phyloP scores from a whole-genome alignment of 1,140 invertebrate genomes.

The Tachypleus tridentatus region DNA sequence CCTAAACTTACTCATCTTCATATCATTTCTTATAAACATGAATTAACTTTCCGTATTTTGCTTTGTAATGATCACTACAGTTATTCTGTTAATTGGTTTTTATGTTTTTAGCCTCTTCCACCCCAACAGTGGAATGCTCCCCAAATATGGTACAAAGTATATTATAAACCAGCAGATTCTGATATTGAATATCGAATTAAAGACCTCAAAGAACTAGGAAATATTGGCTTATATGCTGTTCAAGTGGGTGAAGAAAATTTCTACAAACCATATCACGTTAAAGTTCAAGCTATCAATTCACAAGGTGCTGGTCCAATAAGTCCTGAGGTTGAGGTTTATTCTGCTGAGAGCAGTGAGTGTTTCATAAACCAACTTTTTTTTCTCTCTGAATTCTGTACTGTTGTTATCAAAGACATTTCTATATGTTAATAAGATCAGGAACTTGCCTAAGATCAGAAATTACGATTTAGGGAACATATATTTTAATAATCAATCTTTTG shows the following conservation, averaged over 20 bases:
- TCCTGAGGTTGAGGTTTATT: constrained; percentile 60
- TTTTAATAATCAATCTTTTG: not conserved
- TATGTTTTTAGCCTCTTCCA: constrained; percentile 44
- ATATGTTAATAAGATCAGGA: not conserved
- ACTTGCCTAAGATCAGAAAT: not conserved
- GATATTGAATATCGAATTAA: constrained; percentile 55
- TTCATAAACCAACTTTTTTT: not conserved
- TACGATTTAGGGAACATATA: not conserved
- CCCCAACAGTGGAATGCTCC: constrained; percentile 71
- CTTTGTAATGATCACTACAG: not conserved
- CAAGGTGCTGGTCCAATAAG: constrained; percentile 72
- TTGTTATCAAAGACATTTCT: not conserved
- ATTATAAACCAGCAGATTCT: constrained; percentile 51
- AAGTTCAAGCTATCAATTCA: constrained; percentile 65
- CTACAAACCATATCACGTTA: constrained; percentile 80
- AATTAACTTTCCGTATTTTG: not conserved
- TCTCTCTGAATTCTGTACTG: too few species aligned
- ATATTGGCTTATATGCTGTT: constrained; percentile 53
- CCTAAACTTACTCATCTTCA: too few species aligned
- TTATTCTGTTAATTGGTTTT: not conserved
- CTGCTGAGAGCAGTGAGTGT: constrained; percentile 66
- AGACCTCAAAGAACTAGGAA: constrained; percentile 55
- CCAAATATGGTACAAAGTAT: constrained; percentile 80
- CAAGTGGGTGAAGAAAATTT: constrained; percentile 62
- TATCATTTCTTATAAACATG: too few species aligned